Base-by-base conservation (phyloP, 2,113 vertebrate species). In the Synchiropus splendidus region DNA sequence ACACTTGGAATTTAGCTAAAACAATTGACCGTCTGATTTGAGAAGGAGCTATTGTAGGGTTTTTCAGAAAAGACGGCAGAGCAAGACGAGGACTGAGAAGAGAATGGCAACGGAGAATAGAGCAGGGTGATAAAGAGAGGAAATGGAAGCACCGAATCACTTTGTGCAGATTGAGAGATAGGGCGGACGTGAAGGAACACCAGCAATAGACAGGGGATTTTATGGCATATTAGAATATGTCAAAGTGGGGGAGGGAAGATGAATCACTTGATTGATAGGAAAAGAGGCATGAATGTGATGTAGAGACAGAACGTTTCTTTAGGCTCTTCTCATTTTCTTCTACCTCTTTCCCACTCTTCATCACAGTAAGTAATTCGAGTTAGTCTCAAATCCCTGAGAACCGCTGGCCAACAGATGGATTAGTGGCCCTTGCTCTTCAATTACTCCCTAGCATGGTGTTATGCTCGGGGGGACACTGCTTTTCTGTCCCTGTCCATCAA, bases 401-500 rank as follows among this genome's bases (percentile, higher is more conserved):
- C 36, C 61, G 62, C 50, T 39, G 67, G 64, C 61, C 50, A 39
- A 34, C 18, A 47, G 66, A 64, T 64, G 74, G 78, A 80, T 80
- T 77, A 77, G 46, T 33, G 32, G n/a, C 18, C 13, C 21, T 41
- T 45, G 37, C 58, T 49, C 55, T 27, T 52, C 44, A 16, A 44
- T 58, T 63, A 68, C 61, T 68, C 62, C 39, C 32, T 16, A 30
- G 48, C 10, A 6, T 27, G 58, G 45, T 45, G 67, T 74, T 57
- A 72, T 54, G 58, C 52, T 46, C 21, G 18, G 50, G 54, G 51
- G 46, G 52, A 53, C 61, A 57, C 42, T 58, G 71, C 73, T 82
- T 82, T 77, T 66, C 77, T 61, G 70, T 39, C 39, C 72, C 66
- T 74, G 21, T 74, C 70, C 49, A 48, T 45, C 30, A 58, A 48